Base-by-base conservation (phyloP, 2,888 invertebrate species). In the Silvanus unidentatus region DNA sequence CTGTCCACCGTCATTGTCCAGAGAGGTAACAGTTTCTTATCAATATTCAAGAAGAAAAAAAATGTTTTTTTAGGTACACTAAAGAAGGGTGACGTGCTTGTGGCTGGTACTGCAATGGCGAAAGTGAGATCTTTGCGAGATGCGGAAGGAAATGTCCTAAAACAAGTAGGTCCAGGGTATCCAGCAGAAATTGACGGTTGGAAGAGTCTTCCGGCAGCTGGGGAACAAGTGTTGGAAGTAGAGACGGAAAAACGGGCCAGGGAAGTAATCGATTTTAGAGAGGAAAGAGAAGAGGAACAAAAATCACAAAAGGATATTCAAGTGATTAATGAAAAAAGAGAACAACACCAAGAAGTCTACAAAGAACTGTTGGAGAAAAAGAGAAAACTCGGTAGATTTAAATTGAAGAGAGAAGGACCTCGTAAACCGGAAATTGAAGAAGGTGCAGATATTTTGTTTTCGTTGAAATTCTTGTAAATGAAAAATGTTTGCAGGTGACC, bases 121-220 rank as follows among this genome's bases (percentile, higher is more conserved):
- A 93, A 88, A 77, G 86, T 88, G 1, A 79, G 93, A 35, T 77
- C 81, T 2, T 77, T 98, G 68, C 85, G 85, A 60, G 82, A 91
- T 65, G 88, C 92, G 42, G 79, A 81, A 27, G 90, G 91, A 0
- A 70, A 75, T 1, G 70, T 77, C 0, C 50, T 95, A 1, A 70
- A 74, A 5, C 73, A 77, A 58, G 94, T 88, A 0, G 71, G 78
- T n/a, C 92, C 95, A 0, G 80, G 89, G 1, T 81, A 81, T 1
- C 89, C 96, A 0, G 90, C 85, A 0, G 86, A 89, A 65, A 82
- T 96, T 40, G 78, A 88, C 39, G 98, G 98, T 2, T 99, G 98
- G 98, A 80, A 82, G 52, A 86, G 86, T 52, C 64, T 97, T 52
- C 98, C 98, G 0, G 68, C 82, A 0, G 90, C 95, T 9, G 99